Conservation (phyloP, 2,797 vertebrate species). For the Bradypus variegatus region DNA sequence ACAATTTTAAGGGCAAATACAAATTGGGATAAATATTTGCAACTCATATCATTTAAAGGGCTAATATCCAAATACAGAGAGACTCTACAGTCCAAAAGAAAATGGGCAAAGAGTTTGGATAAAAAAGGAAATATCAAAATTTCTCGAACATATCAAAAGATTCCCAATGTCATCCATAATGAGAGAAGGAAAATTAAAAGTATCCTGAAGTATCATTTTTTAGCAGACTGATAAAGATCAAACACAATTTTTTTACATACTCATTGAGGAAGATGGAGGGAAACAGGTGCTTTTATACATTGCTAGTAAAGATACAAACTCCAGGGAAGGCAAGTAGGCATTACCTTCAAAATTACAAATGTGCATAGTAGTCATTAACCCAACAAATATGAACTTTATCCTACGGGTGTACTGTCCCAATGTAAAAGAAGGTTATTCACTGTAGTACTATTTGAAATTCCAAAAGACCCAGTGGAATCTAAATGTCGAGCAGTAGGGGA, state of each 20-base stretch:
- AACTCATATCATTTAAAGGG: not conserved
- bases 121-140: not conserved
- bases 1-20: not conserved
- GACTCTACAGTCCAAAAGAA: not conserved
- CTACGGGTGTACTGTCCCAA: not conserved
- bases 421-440: not conserved
- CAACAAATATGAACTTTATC: not conserved
- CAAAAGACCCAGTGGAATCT: not conserved
- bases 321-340: not conserved
- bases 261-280: not conserved
- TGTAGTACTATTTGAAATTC: not conserved
- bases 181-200: conserved; percentile 15
- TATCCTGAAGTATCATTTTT: conserved; percentile 5
- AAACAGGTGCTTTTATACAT: not conserved
- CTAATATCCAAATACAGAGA: not conserved
- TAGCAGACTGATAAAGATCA: not conserved
- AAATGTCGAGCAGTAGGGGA: not conserved
- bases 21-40: not conserved
- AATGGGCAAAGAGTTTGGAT: not conserved
- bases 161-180: not conserved
- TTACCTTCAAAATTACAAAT: not conserved
- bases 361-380: not conserved
- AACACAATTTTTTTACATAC: not conserved
- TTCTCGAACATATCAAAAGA: not conserved
- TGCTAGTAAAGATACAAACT: not conserved